phyloP scores from a whole-genome alignment of 2,113 vertebrate species.

The Rhabdornis inornatus region DNA sequence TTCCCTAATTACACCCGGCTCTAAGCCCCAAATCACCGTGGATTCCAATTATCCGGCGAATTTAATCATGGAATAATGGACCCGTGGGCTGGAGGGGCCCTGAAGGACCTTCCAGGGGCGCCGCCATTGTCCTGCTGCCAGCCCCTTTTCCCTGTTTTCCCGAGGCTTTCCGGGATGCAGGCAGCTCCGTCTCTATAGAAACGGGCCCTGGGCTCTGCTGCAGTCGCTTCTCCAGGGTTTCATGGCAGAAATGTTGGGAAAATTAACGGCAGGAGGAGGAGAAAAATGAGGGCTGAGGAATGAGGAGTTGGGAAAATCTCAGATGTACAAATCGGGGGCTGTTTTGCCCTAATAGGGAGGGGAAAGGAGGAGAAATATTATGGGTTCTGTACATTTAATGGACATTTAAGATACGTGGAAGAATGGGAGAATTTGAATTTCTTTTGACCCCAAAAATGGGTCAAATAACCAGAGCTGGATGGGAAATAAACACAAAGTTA shows the following conservation, averaged over 20 bases:
- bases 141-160: not conserved
- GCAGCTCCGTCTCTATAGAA: slow-evolving; percentile 36
- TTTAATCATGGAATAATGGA: accelerated
- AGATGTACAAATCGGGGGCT: accelerated
- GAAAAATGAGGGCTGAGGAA: not conserved
- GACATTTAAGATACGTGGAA: accelerated
- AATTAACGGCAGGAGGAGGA: not conserved
- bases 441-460: not conserved
- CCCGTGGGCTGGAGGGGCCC: accelerated
- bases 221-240: not conserved
- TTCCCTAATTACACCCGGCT: not conserved
- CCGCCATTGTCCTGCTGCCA: not conserved
- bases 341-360: not conserved
- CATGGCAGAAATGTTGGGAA: not conserved
- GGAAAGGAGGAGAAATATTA: not conserved
- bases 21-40: accelerated
- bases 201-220: not conserved
- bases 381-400: not conserved
- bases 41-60: accelerated
- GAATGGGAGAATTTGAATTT: not conserved
- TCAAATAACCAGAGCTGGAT: not conserved
- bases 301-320: not conserved
- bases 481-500: not conserved
- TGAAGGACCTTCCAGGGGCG: accelerated
- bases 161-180: not conserved